These are phyloP conservation scores for Nannobrachium achirus DNA, from an alignment of 2,113 vertebrate species.

Conservation along the genomic window DNA sequence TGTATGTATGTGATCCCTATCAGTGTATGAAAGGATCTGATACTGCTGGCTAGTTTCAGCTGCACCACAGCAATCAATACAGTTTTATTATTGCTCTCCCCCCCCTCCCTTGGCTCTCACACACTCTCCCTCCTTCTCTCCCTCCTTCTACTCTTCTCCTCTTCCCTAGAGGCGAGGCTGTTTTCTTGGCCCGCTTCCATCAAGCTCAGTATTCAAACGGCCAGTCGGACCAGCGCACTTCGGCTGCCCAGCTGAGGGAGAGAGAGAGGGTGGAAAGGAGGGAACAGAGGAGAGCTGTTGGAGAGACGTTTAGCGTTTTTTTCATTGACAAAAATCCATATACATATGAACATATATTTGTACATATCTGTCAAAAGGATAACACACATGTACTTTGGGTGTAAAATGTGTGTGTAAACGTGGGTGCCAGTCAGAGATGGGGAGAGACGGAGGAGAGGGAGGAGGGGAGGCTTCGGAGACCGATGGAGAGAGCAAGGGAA, in stretches of 20 bases:
- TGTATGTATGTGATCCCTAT: background rate
- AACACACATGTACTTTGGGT: too few species aligned
- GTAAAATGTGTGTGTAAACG: too few species aligned
- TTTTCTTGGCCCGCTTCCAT: slow-evolving; percentile 62
- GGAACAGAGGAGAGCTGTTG: background rate
- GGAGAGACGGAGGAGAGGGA: background rate
- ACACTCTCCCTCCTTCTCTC: background rate
- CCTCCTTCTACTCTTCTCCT: slow-evolving; percentile 7
- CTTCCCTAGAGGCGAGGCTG: background rate
- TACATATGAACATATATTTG: too few species aligned
- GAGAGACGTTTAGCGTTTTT: background rate
- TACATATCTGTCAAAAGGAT: too few species aligned
- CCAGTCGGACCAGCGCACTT: slow-evolving; percentile 18
- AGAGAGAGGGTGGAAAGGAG: too few species aligned
- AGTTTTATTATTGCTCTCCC: slow-evolving; percentile 41
- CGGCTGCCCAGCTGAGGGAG: too few species aligned
- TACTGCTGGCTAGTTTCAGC: slow-evolving; percentile 9
- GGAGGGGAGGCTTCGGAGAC: background rate
- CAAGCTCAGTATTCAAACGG: slow-evolving; percentile 47
- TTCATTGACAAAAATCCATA: background rate
- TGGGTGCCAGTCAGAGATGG: background rate
- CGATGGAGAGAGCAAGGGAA: background rate
- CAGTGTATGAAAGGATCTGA: background rate
- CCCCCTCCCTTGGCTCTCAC: background rate
- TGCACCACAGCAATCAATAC: slow-evolving; percentile 21